These are phyloP conservation scores for Drosophila pseudoananassae DNA, from an alignment of 1,140 invertebrate genomes.

Conservation along the genomic window DNA sequence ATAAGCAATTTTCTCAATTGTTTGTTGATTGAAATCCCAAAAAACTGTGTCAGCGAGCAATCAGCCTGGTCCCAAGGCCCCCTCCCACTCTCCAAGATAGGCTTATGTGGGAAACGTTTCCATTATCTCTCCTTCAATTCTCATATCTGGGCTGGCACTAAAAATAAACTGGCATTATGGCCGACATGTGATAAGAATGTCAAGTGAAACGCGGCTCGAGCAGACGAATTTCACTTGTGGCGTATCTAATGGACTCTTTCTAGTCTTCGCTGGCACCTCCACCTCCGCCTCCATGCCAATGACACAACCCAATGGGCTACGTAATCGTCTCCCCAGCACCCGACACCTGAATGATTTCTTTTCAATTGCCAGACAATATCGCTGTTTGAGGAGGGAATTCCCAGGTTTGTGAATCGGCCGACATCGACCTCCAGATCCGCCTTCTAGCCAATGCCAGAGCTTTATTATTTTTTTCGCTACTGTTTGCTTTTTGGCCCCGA, in stretches of 20 bases:
- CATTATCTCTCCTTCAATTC: slow-evolving; percentile 26
- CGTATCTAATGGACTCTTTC: slow-evolving; percentile 27
- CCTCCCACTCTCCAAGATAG: slow-evolving; percentile 14
- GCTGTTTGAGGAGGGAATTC: slow-evolving; percentile 19
- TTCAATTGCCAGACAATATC: slow-evolving; percentile 24
- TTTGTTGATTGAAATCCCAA: slow-evolving; percentile 44
- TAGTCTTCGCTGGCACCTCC: slow-evolving; percentile 3
- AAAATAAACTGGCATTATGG: slow-evolving; percentile 38
- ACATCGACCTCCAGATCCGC: slow-evolving; percentile 15
- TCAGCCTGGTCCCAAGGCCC: slow-evolving; percentile 19
- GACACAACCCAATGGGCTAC: slow-evolving; percentile 31
- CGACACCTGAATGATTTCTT: slow-evolving; percentile 30
- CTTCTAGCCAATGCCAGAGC: slow-evolving; percentile 9
- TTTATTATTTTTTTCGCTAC: not conserved
- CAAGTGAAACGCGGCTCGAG: slow-evolving; percentile 39
- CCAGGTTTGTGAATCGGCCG: slow-evolving; percentile 41
- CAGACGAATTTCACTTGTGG: slow-evolving; percentile 46
- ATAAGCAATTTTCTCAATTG: slow-evolving; percentile 59
- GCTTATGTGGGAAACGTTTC: slow-evolving; percentile 21
- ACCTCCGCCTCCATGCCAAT: no score
- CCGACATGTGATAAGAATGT: slow-evolving; percentile 52
- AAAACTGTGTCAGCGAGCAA: slow-evolving; percentile 62
- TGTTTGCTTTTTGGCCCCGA: slow-evolving; percentile 10
- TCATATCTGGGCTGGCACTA: slow-evolving; percentile 23
- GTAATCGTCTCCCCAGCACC: slow-evolving; percentile 18